Evolutionary conservation across 2,797 vertebrate genomes (phyloP).

Genomic region (Typhlichthys eigenmanni): DNA sequence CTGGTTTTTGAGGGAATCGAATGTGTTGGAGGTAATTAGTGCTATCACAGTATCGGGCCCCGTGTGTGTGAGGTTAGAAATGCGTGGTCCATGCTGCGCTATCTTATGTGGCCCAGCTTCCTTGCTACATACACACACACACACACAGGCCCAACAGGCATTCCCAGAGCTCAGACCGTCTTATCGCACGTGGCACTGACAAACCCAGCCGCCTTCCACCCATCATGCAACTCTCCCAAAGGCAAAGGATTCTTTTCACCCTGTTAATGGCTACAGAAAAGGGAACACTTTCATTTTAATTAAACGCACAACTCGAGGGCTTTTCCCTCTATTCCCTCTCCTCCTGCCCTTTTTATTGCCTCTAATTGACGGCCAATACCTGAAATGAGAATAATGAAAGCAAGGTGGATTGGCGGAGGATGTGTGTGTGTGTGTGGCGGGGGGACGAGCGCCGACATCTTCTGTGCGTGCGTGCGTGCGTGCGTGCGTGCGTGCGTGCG

Average conservation of each 20-base stretch:
- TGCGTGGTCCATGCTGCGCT: neutral
- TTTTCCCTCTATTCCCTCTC: slow-evolving; percentile 60
- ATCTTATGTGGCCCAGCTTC: slow-evolving; percentile 29
- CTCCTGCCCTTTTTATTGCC: slow-evolving; percentile 56
- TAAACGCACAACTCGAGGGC: slow-evolving; percentile 71
- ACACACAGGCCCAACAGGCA: slow-evolving; percentile 49
- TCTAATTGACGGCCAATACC: slow-evolving; percentile 61
- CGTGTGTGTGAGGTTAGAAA: neutral
- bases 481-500: slow-evolving; percentile 6
- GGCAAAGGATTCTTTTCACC: slow-evolving; percentile 74
- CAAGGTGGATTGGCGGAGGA: slow-evolving; percentile 9
- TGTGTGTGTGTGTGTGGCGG: slow-evolving; percentile 1
- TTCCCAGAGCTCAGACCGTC: slow-evolving; percentile 45
- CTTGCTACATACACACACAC: neutral
- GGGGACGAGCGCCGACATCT: slow-evolving; percentile 21
- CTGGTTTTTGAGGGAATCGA: slow-evolving; percentile 56
- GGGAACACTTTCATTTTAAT: slow-evolving; percentile 80
- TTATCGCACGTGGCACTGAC: slow-evolving; percentile 60
- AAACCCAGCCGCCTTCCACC: slow-evolving; percentile 51
- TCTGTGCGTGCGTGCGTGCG: slow-evolving; percentile 38
- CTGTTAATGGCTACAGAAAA: slow-evolving; percentile 76
- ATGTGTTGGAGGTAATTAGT: slow-evolving; percentile 66
- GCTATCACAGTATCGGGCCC: slow-evolving; percentile 50
- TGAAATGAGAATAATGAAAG: slow-evolving; percentile 55
- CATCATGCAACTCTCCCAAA: slow-evolving; percentile 65